These are phyloP conservation scores for Apodemus speciosus DNA, from an alignment of 2,113 vertebrate genomes.

Conservation along the genomic window DNA sequence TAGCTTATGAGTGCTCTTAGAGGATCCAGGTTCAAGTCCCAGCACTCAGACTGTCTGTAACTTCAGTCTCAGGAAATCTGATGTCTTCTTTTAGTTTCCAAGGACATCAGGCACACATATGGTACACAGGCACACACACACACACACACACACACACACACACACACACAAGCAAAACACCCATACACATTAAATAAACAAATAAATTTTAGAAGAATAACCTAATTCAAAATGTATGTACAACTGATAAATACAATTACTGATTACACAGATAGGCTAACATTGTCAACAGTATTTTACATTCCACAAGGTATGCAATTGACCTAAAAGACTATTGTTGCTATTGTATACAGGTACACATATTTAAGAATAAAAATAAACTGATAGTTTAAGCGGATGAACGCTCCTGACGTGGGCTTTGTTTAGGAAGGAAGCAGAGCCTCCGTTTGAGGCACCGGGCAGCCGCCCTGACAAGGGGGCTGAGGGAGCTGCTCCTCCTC, in stretches of 20 bases:
- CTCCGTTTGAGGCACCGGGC: constrained; percentile 24
- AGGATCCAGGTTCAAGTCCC: background rate
- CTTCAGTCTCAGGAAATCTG: background rate
- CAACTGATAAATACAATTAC: background rate
- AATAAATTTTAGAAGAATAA: background rate
- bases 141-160: background rate
- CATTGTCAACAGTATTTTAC: constrained; percentile 1
- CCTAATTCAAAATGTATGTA: background rate
- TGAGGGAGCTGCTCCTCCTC: background rate
- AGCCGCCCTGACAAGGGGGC: background rate
- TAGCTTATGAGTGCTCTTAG: background rate
- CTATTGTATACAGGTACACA: background rate
- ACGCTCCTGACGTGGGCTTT: constrained; percentile 23
- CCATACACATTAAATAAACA: background rate
- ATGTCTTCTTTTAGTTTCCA: background rate
- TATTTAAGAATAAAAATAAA: constrained; percentile 60
- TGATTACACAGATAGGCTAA: background rate
- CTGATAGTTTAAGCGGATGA: constrained; percentile 23
- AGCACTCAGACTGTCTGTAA: background rate
- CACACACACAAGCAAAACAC: background rate
- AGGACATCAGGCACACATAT: background rate
- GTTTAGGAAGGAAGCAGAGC: constrained; percentile 30
- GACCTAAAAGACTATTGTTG: background rate
- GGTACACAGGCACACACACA: background rate
- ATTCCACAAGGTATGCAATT: background rate